phyloP scores from a whole-genome alignment of 2,888 invertebrate species.

The Tinea semifulvella region DNA sequence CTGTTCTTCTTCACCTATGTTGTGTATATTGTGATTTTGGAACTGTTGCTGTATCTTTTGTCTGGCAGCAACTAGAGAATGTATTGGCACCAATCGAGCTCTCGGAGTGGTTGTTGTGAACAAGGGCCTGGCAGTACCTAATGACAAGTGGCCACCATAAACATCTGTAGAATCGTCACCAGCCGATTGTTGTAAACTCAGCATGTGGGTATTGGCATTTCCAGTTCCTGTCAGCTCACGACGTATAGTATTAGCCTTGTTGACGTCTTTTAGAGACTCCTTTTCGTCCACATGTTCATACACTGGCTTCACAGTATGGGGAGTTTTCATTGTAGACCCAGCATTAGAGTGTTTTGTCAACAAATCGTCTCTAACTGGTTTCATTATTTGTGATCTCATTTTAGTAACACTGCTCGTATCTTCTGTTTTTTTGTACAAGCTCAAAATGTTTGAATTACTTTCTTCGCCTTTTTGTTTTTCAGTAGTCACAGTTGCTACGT shows the following conservation, averaged over 20 bases:
- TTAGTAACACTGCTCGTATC: constrained; percentile 31
- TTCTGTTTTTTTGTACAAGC: constrained; percentile 45
- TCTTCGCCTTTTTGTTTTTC: constrained; percentile 37
- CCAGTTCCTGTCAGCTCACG: constrained; percentile 70
- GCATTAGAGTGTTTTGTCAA: constrained; percentile 41
- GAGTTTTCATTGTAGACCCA: constrained; percentile 37
- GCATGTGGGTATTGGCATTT: constrained; percentile 62
- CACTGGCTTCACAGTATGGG: constrained; percentile 59
- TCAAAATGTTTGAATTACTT: constrained; percentile 41
- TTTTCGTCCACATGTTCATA: constrained; percentile 58
- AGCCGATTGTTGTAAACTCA: constrained; percentile 65
- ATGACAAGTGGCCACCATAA: constrained; percentile 72
- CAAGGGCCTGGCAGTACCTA: constrained; percentile 70
- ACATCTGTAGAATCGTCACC: constrained; percentile 75
- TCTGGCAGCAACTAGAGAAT: constrained; percentile 54
- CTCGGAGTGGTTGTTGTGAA: constrained; percentile 72
- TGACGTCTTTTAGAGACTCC: constrained; percentile 39
- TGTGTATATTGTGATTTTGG: constrained; percentile 30
- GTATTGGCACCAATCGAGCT: constrained; percentile 63
- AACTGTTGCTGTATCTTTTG: constrained; percentile 58
- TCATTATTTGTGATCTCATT: constrained; percentile 40
- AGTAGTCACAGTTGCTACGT: constrained; percentile 28
- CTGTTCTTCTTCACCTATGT: constrained; percentile 35
- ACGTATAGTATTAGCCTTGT: constrained; percentile 68
- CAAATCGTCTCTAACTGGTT: constrained; percentile 46